Evolutionary conservation across 2,888 invertebrate species (phyloP).

Genomic region (Stenchaetothrips biformis): DNA sequence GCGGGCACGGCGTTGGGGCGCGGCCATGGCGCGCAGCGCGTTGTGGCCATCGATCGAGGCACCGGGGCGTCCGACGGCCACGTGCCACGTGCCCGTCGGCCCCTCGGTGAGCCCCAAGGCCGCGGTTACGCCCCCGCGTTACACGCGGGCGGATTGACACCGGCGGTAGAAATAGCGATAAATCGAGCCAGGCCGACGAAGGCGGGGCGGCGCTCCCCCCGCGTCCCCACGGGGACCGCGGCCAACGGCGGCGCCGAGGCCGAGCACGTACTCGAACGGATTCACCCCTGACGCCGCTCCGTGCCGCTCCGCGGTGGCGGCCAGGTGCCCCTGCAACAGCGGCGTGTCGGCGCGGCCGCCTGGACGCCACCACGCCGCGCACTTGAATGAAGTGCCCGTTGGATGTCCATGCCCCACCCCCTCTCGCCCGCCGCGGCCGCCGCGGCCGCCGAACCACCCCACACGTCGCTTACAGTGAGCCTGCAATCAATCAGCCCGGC

Average conservation of each 20-base stretch:
- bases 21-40: not conserved
- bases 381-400: not conserved
- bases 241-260: not conserved
- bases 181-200: not conserved
- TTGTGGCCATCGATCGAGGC: not conserved
- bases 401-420: not conserved
- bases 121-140: not conserved
- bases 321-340: not conserved
- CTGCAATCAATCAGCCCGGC: not conserved
- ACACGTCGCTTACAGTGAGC: not conserved
- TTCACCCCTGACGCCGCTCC: too few species aligned
- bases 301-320: not conserved
- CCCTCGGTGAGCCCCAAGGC: not conserved
- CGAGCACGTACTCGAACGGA: too few species aligned
- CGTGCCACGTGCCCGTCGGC: not conserved
- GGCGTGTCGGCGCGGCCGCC: not conserved
- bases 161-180: not conserved
- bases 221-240: not conserved
- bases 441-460: not conserved
- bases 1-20: not conserved
- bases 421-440: not conserved
- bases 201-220: not conserved
- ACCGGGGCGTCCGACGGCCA: not conserved
- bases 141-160: conserved; percentile 3
- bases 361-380: not conserved